Evolutionary conservation across 2,888 invertebrate genomes (phyloP).

Genomic region (Carabus problematicus): DNA sequence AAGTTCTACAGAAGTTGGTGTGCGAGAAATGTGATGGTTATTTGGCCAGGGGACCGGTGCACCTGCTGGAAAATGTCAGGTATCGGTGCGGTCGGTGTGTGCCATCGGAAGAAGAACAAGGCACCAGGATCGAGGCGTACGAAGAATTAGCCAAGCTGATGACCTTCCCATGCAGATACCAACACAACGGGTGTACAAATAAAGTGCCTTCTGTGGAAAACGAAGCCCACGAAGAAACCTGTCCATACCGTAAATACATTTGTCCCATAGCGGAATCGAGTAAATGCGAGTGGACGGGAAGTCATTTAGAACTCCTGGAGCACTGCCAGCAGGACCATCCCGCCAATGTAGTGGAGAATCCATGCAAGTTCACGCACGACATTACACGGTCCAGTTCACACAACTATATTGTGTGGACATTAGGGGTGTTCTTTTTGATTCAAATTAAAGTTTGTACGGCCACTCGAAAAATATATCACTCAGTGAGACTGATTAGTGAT

Average conservation of each 20-base stretch:
- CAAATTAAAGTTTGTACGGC: conserved; percentile 6
- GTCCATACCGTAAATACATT: not conserved
- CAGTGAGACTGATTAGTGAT: not conserved
- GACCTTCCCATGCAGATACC: too few relatives aligned
- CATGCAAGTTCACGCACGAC: not conserved
- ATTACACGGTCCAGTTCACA: not conserved
- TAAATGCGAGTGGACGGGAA: not conserved
- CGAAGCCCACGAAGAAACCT: too few relatives aligned
- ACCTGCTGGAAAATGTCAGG: too few relatives aligned
- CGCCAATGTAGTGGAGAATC: not conserved
- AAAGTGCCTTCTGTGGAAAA: too few relatives aligned
- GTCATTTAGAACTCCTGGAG: not conserved
- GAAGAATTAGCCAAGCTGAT: too few relatives aligned
- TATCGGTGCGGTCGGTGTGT: too few relatives aligned
- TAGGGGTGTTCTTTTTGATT: not conserved
- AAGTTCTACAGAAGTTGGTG: too few relatives aligned
- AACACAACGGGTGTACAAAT: too few relatives aligned
- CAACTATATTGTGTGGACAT: not conserved
- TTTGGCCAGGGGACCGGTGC: too few relatives aligned
- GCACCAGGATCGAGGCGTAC: too few relatives aligned
- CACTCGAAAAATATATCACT: not conserved
- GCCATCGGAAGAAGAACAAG: too few relatives aligned
- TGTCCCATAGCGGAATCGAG: not conserved
- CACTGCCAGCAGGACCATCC: not conserved
- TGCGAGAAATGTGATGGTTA: too few relatives aligned